These are phyloP conservation scores for Hyles euphorbiae DNA, from an alignment of 1,140 invertebrate species.

Conservation along the genomic window DNA sequence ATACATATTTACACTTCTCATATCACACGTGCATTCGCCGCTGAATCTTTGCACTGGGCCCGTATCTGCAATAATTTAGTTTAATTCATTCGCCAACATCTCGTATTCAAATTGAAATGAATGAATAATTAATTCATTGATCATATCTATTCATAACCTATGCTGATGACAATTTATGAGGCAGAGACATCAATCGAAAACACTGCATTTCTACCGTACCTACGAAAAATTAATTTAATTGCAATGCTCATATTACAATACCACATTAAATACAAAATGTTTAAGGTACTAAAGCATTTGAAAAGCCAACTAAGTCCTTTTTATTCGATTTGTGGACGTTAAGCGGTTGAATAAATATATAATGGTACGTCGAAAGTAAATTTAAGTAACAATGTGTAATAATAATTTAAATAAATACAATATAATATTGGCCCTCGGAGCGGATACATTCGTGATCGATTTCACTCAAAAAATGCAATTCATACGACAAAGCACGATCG, in stretches of 20 bases:
- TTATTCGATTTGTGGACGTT: no score
- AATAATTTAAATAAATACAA: slow-evolving; percentile 62
- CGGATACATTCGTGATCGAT: slow-evolving; percentile 58
- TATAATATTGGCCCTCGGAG: slow-evolving; percentile 40
- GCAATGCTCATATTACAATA: no score
- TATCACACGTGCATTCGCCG: slow-evolving; percentile 29
- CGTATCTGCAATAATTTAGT: slow-evolving; percentile 22
- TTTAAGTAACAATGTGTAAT: slow-evolving; percentile 53
- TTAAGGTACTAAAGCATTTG: no score
- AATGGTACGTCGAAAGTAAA: slow-evolving; percentile 20
- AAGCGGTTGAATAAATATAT: slow-evolving; percentile 1
- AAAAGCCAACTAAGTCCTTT: no score
- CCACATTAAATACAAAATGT: no score
- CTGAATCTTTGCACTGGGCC: slow-evolving; percentile 16
- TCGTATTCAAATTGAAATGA: slow-evolving; percentile 12
- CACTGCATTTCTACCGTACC: no score
- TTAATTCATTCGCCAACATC: slow-evolving; percentile 23
- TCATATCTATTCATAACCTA: slow-evolving; percentile 3
- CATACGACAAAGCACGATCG: slow-evolving; percentile 62
- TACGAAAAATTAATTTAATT: no score
- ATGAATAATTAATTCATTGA: slow-evolving; percentile 5
- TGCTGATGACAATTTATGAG: slow-evolving; percentile 4
- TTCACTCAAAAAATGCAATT: slow-evolving; percentile 67
- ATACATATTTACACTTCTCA: slow-evolving; percentile 62
- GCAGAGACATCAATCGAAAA: background rate